These are phyloP conservation scores for Polypterus senegalus DNA, from an alignment of 2,113 vertebrate genomes.

Conservation along the genomic window DNA sequence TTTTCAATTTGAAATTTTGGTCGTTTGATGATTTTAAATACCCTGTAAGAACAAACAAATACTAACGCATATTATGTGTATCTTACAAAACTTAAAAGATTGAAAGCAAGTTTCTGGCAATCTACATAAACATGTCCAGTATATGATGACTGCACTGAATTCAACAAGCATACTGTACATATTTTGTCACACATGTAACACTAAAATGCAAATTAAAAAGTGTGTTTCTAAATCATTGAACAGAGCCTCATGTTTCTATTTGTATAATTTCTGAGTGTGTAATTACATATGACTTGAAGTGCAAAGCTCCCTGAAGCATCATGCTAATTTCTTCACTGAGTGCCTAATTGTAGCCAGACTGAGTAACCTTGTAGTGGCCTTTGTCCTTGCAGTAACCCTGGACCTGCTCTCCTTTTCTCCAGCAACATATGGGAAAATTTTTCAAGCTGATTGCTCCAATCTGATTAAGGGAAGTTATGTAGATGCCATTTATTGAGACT, in stretches of 20 bases:
- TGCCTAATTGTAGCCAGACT: conserved; percentile 90
- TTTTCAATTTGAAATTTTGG: too few relatives aligned
- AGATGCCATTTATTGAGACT: conserved; percentile 69
- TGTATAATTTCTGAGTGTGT: conserved; percentile 65
- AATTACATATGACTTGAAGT: conserved; percentile 70
- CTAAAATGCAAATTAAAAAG: too few relatives aligned
- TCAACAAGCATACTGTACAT: too few relatives aligned
- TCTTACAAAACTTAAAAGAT: too few relatives aligned
- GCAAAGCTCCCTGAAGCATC: conserved; percentile 69
- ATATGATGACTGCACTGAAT: too few relatives aligned
- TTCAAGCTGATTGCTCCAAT: conserved; percentile 73
- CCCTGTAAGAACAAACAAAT: too few relatives aligned
- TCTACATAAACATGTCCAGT: too few relatives aligned
- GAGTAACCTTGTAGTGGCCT: conserved; percentile 72
- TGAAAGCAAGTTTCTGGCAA: too few relatives aligned
- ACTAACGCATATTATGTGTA: too few relatives aligned
- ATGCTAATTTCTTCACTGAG: conserved; percentile 57
- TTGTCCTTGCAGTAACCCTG: conserved; percentile 80
- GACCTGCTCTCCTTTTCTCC: conserved; percentile 39
- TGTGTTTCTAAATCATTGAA: conserved; percentile 52
- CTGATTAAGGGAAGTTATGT: conserved; percentile 76
- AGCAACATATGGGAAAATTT: conserved; percentile 76
- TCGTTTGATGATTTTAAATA: too few relatives aligned
- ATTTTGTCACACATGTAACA: too few relatives aligned
- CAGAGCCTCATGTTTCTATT: conserved; percentile 55